These are phyloP conservation scores for Cyphomyrus discorhynchus DNA, from an alignment of 2,113 vertebrate genomes.

Conservation along the genomic window DNA sequence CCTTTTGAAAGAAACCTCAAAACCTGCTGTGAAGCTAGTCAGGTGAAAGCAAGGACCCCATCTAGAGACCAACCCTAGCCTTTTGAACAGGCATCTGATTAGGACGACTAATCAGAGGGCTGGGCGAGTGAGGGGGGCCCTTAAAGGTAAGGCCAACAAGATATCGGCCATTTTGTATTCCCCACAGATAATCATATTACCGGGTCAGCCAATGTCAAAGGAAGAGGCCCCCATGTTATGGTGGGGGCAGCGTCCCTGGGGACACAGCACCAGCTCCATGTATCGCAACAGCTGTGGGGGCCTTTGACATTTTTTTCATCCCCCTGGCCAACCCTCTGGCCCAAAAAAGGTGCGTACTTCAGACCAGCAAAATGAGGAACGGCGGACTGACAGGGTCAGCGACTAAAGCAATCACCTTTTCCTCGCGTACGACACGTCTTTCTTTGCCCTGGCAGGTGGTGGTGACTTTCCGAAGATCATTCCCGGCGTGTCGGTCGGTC, in stretches of 20 bases:
- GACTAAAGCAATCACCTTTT: conserved; percentile 12
- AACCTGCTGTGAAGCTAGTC: not conserved
- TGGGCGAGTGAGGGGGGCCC: not conserved
- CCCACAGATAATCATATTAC: not conserved
- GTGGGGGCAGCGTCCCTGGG: not conserved
- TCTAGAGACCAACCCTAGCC: not conserved
- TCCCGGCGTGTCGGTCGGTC: conserved; percentile 64
- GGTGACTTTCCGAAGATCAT: conserved; percentile 42
- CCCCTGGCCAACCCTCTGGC: not conserved
- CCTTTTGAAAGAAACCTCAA: not conserved
- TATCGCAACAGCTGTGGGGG: not conserved
- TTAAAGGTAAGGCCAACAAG: not conserved
- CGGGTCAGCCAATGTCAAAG: not conserved
- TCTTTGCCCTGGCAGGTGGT: conserved; percentile 7
- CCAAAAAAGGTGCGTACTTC: not conserved
- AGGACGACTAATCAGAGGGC: not conserved
- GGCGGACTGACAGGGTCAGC: not conserved
- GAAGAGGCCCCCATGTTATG: not conserved
- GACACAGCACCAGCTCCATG: not conserved
- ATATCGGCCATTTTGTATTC: not conserved
- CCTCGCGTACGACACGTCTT: not conserved
- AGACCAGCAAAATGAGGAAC: not conserved
- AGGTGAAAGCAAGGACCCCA: not conserved
- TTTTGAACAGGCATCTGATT: not conserved
- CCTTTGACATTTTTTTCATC: not conserved